Evolutionary conservation across 1,140 invertebrate genomes (phyloP), one percentile per base, ranked within the genome.

Genomic region (Arctopsyche grandis): DNA sequence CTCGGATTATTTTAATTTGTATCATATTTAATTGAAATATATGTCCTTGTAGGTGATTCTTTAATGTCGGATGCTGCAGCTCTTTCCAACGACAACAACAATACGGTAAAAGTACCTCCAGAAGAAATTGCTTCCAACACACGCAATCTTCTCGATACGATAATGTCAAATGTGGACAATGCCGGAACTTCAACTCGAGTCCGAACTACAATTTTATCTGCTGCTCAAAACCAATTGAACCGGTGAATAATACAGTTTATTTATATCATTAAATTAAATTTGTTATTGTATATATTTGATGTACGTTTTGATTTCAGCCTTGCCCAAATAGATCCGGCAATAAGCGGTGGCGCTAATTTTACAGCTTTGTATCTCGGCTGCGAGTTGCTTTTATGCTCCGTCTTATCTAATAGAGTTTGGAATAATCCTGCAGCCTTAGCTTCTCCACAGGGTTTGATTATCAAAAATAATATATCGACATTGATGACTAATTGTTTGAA

Each of bases 301-400:
- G 5, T 46, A 16, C 29, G 63, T 73, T 44, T 78, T 24, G 22
- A 46, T 78, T 66, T 88, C 83, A 89, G 93, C 78, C 85, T 97
- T n/a, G 91, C 94, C n/a, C 92, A 95, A 86, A 94, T 98, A 87
- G 96, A 98, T 87, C 90, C 92, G 19, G 89, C 89, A 16, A 92
- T 96, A 84, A 92, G 94, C 69, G 95, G 96, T 0, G 93, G 95
- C 0, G 95, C 96, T 0, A 92, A 94, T 84, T 98, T 98, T 87
- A 93, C 94, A 44, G 92, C 94, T 38, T 87, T 96, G 22, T 97
- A 95, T 83, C 93, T 97, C 74, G 90, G 91, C 44, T 90, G 89
- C 48, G 92, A 93, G 83, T 85, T 92, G 14, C 88, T 92, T 66
- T 82, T 88, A 70, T 84, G 86, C 82, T 79, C 82, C 3, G 86